These are phyloP conservation scores for Osedax fenrisi DNA, from an alignment of 2,888 invertebrate genomes.

Conservation along the genomic window DNA sequence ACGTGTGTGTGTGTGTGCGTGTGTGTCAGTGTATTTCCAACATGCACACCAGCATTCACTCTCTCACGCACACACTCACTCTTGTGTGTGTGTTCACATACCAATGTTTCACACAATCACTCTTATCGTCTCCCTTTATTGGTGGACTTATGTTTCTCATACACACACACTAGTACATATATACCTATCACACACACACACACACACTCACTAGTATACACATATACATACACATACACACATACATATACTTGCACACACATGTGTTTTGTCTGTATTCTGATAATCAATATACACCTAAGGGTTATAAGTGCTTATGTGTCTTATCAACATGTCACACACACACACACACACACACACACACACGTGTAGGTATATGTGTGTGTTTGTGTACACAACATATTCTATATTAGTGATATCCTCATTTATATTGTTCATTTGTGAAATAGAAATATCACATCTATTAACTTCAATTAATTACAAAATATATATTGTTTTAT, in stretches of 20 bases:
- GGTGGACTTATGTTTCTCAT: no score
- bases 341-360: not conserved
- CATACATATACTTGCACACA: not conserved
- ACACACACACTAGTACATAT: not conserved
- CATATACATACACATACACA: not conserved
- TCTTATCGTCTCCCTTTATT: no score
- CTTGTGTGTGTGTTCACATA: not conserved
- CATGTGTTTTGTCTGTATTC: no score
- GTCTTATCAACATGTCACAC: no score
- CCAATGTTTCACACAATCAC: not conserved
- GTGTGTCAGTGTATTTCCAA: not conserved
- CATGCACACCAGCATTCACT: not conserved
- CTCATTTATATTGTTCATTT: no score
- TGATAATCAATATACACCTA: no score
- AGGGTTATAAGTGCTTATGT: no score
- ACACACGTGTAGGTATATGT: not conserved
- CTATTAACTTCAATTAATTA: no score
- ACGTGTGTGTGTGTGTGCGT: slow-evolving; percentile 59
- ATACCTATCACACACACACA: not conserved
- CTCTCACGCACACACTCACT: not conserved
- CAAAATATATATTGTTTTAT: no score
- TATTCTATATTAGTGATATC: no score
- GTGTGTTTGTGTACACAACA: not conserved
- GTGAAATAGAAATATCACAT: no score
- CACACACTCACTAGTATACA: not conserved